Conservation (phyloP, 2,797 vertebrate species). For the Neomorphus geoffroyi region DNA sequence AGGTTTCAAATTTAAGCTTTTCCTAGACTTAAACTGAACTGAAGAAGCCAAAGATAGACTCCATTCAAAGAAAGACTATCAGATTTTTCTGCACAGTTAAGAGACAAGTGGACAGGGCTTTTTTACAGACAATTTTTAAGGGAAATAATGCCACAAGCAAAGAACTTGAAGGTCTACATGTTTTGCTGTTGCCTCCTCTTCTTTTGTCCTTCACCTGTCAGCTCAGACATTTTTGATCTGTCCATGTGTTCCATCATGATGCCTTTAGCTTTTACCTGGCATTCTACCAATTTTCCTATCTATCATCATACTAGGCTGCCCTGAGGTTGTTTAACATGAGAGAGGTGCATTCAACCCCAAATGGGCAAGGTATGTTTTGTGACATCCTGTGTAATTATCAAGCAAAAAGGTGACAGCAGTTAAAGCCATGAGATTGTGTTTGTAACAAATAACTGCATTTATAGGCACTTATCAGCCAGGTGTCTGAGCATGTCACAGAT, state of each 20-base stretch:
- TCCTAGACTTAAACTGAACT: neutral
- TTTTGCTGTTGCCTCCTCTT: constrained; percentile 8
- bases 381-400: neutral
- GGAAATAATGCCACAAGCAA: neutral
- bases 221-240: neutral
- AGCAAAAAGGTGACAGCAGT: neutral
- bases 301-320: neutral
- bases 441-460: neutral
- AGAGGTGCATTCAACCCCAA: neutral
- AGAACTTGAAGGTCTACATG: neutral
- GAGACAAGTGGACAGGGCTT: neutral
- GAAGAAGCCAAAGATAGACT: neutral
- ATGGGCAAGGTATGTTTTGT: neutral
- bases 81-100: neutral
- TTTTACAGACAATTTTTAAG: neutral
- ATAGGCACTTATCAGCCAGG: neutral
- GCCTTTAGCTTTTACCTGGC: constrained; percentile 1
- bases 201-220: constrained; percentile 35
- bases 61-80: neutral
- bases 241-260: neutral
- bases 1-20: neutral
- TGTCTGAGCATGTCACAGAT: neutral
- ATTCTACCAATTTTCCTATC: neutral
- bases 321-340: neutral
- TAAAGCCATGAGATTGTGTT: neutral